A percentile compares a stretch with the other conserved stretches of the same genome.
Evolutionary conservation across 2,888 invertebrate genomes (phyloP).

Genomic region (Drosophila robusta): DNA sequence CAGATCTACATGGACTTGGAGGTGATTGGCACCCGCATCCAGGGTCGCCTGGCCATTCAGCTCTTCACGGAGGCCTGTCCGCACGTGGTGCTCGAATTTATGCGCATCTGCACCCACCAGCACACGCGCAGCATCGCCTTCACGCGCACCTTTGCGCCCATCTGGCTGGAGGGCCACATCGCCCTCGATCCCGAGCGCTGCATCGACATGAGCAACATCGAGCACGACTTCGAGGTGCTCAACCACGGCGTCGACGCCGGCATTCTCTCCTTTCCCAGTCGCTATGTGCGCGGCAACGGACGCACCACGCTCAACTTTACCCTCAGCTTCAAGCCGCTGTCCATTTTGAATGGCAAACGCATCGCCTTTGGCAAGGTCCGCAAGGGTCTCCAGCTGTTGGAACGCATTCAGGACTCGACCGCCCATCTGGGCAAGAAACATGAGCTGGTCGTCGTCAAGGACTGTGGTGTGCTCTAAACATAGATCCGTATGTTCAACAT

Average conservation of each 20-base stretch:
- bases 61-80: slow-evolving; percentile 83
- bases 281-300: slow-evolving; percentile 78
- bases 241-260: slow-evolving; percentile 80
- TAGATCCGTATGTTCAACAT: slow-evolving; percentile 9
- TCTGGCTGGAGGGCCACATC: slow-evolving; percentile 81
- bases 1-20: slow-evolving; percentile 79
- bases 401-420: slow-evolving; percentile 72
- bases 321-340: slow-evolving; percentile 82
- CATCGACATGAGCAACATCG: slow-evolving; percentile 62
- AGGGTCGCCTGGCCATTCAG: slow-evolving; percentile 77
- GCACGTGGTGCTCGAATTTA: slow-evolving; percentile 78
- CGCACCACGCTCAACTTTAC: slow-evolving; percentile 73
- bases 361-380: slow-evolving; percentile 82
- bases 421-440: slow-evolving; percentile 66
- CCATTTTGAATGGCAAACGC: slow-evolving; percentile 81
- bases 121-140: slow-evolving; percentile 54
- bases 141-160: slow-evolving; percentile 72
- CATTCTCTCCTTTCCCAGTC: slow-evolving; percentile 79
- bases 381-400: slow-evolving; percentile 76
- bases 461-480: slow-evolving; percentile 72
- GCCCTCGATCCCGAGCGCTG: slow-evolving; percentile 51
- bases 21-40: slow-evolving; percentile 53
- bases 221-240: slow-evolving; percentile 78
- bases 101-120: slow-evolving; percentile 70
- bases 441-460: slow-evolving; percentile 66